These are phyloP conservation scores for Pseudorasbora parva DNA, from an alignment of 2,113 vertebrate species.

Conservation along the genomic window DNA sequence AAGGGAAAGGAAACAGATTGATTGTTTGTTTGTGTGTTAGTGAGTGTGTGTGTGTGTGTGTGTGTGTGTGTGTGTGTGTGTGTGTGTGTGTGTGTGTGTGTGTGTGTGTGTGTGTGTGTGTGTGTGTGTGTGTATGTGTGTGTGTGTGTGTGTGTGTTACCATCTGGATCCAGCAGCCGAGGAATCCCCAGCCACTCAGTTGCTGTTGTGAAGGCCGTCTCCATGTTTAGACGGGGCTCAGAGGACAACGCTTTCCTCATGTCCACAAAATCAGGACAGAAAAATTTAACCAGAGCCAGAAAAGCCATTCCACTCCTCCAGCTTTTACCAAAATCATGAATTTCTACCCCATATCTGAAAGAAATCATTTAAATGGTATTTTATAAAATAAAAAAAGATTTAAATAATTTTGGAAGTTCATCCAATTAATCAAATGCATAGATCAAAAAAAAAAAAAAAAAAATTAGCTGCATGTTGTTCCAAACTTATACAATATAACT, in stretches of 20 bases:
- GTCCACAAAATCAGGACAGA: constrained; percentile 84
- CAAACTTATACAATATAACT: not conserved
- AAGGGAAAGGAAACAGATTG: not conserved
- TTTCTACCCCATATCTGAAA: constrained; percentile 85
- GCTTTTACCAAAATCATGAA: constrained; percentile 87
- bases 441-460: not conserved
- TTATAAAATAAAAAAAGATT: no score
- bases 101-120: not conserved
- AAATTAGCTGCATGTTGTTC: not conserved
- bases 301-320: constrained; percentile 92
- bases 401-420: not conserved
- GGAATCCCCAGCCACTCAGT: constrained; percentile 81
- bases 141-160: constrained; percentile 65
- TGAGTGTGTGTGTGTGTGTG: not conserved
- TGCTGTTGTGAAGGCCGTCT: constrained; percentile 83
- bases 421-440: not conserved
- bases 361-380: not conserved
- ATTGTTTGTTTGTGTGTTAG: no score
- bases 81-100: not conserved
- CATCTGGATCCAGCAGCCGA: constrained; percentile 88
- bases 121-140: not conserved
- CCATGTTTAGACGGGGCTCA: constrained; percentile 80
- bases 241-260: constrained; percentile 82
- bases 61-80: not conserved
- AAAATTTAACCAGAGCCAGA: constrained; percentile 86